A percentile compares a stretch with the other conserved stretches of the same genome.
Conservation (phyloP, 53 echinoderm and acorn worm species). For the Apostichopus leukothele region DNA sequence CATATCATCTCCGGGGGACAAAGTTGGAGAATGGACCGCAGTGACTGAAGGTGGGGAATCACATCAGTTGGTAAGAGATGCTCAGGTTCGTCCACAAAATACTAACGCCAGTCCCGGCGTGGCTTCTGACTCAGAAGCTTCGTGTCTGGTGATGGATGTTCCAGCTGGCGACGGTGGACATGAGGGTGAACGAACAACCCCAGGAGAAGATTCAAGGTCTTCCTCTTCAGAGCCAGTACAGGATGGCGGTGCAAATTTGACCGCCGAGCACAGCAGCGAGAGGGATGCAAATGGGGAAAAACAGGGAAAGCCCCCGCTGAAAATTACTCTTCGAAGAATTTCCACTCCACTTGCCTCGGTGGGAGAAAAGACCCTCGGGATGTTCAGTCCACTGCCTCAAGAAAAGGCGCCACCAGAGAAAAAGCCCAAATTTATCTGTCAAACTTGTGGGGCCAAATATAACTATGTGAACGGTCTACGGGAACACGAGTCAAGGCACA, state of each 20-base stretch:
- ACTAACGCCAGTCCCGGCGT: not conserved
- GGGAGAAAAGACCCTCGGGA: not conserved
- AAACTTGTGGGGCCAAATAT: constrained; percentile 64
- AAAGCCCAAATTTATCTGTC: constrained; percentile 56
- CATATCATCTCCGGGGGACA: too few species aligned
- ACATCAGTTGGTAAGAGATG: not conserved
- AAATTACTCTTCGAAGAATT: constrained; percentile 35
- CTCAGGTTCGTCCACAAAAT: not conserved
- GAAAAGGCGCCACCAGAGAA: constrained; percentile 1
- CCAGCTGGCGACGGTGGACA: not conserved
- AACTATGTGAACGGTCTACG: constrained; percentile 60
- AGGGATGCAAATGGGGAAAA: not conserved
- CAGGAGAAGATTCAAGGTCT: not conserved
- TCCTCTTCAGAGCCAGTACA: not conserved
- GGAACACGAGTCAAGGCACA: constrained; percentile 65
- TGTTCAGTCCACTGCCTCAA: constrained; percentile 23
- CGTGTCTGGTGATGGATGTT: constrained; percentile 23
- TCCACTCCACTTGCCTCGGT: not conserved
- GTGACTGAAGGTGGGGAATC: not conserved
- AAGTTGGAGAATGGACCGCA: constrained; percentile 6
- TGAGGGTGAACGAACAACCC: not conserved
- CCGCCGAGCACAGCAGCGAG: not conserved
- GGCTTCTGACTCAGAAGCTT: constrained; percentile 11
- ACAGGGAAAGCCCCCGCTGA: constrained; percentile 18
- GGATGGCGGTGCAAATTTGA: not conserved